Evolutionary conservation across 2,888 invertebrate genomes (phyloP).

Genomic region (Sclerodermus sp.): DNA sequence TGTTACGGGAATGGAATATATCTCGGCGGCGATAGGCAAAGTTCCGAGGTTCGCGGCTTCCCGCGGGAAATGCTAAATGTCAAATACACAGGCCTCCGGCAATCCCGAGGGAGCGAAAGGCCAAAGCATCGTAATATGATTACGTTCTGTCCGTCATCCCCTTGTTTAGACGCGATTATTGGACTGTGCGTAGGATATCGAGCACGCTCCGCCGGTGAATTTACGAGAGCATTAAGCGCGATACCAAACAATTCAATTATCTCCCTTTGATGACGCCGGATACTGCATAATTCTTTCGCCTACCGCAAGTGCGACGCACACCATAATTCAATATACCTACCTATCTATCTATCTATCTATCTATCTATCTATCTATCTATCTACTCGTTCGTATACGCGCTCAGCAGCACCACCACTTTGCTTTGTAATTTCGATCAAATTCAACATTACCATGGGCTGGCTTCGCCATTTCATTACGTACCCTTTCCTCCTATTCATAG

Average conservation of each 20-base stretch:
- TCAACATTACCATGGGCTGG: too few relatives aligned
- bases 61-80: slow-evolving; percentile 54
- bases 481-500: too few relatives aligned
- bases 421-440: too few relatives aligned
- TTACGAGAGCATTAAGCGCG: slow-evolving; percentile 9
- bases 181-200: slow-evolving; percentile 9
- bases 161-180: slow-evolving; percentile 31
- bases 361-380: too few relatives aligned
- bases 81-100: slow-evolving; percentile 44
- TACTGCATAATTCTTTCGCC: background rate
- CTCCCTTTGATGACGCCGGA: background rate
- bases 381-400: too few relatives aligned
- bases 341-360: too few relatives aligned
- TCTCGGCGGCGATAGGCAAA: slow-evolving; percentile 29
- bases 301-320: background rate
- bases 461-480: too few relatives aligned
- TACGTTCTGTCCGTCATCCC: slow-evolving; percentile 40
- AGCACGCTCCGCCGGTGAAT: slow-evolving; percentile 12
- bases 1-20: slow-evolving; percentile 25
- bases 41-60: slow-evolving; percentile 25
- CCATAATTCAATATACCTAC: too few relatives aligned
- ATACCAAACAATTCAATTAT: slow-evolving; percentile 11
- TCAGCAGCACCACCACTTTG: too few relatives aligned
- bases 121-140: slow-evolving; percentile 50
- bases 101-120: slow-evolving; percentile 24